Conservation (phyloP, 2,797 vertebrate species). For the Argyrosomus regius region DNA sequence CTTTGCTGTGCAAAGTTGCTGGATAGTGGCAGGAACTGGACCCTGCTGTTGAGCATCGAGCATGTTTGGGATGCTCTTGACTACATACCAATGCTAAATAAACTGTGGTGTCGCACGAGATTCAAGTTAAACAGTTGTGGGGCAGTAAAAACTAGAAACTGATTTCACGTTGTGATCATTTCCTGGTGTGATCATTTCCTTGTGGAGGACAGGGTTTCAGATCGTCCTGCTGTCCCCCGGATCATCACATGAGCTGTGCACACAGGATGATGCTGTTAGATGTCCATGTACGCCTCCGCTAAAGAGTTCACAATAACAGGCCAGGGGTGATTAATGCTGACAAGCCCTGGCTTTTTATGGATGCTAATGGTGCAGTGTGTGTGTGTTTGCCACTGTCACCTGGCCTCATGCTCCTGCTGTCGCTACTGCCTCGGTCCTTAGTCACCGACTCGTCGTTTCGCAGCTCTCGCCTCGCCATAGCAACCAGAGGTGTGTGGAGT, state of each 20-base stretch:
- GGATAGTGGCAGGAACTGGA: too few species aligned
- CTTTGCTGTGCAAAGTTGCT: too few species aligned
- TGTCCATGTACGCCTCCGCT: constrained; percentile 63
- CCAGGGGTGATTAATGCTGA: constrained; percentile 81
- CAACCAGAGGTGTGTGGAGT: constrained; percentile 62
- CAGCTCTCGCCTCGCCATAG: constrained; percentile 70
- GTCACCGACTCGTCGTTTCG: constrained; percentile 35
- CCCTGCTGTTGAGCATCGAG: too few species aligned
- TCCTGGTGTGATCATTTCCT: background rate
- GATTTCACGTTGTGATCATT: background rate
- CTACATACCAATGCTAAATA: background rate
- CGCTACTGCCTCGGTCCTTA: constrained; percentile 47
- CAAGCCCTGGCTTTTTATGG: constrained; percentile 77
- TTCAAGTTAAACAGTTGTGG: background rate
- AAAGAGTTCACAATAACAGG: constrained; percentile 71
- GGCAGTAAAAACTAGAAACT: background rate
- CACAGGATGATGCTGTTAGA: constrained; percentile 57
- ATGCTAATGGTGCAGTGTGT: constrained; percentile 72
- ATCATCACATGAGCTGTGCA: constrained; percentile 38
- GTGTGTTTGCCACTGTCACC: constrained; percentile 64
- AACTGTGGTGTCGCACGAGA: background rate
- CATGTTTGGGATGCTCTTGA: too few species aligned
- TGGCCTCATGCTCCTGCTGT: constrained; percentile 66
- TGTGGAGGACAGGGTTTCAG: constrained; percentile 3
- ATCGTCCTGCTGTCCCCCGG: background rate